Percentiles rank a stretch among this genome's conserved stretches.
These are phyloP conservation scores for Ornithoptera priamus DNA, from an alignment of 2,888 invertebrate species.

Conservation along the genomic window DNA sequence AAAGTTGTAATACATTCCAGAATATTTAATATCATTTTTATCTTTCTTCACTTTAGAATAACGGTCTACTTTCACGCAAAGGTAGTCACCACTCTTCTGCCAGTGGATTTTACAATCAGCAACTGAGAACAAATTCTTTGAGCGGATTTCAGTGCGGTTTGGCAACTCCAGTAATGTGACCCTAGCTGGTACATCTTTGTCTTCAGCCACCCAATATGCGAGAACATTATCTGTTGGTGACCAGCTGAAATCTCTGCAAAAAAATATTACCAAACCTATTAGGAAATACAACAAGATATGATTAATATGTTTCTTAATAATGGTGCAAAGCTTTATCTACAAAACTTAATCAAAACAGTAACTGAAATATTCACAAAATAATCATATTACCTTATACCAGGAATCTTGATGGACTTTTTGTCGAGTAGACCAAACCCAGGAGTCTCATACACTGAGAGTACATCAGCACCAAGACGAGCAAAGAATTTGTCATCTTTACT, in stretches of 20 bases:
- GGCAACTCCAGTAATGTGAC: conserved; percentile 96
- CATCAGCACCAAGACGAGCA: conserved; percentile 90
- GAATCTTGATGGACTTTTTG: conserved; percentile 95
- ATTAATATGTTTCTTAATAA: neutral
- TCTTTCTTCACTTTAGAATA: conserved; percentile 95
- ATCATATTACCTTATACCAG: conserved; percentile 83
- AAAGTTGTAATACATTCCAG: conserved; percentile 98
- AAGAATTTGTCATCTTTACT: conserved; percentile 97
- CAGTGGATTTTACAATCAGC: conserved; percentile 99
- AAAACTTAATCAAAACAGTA: neutral
- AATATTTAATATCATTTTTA: conserved; percentile 95
- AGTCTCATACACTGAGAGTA: conserved; percentile 96
- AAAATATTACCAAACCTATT: conserved; percentile 16
- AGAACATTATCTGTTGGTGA: conserved; percentile 97
- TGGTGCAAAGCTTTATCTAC: too few relatives aligned
- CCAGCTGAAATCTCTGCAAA: conserved; percentile 94
- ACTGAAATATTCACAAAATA: neutral
- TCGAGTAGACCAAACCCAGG: conserved; percentile 96
- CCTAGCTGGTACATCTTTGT: conserved; percentile 96
- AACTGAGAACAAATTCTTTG: conserved; percentile 98
- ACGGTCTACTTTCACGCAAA: conserved; percentile 94
- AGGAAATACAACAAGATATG: neutral
- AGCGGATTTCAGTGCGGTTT: conserved; percentile 91
- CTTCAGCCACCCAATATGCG: conserved; percentile 99
- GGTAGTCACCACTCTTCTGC: conserved; percentile 98